phyloP scores from a whole-genome alignment of 2,888 invertebrate species.

The Ophioninae sp. region DNA sequence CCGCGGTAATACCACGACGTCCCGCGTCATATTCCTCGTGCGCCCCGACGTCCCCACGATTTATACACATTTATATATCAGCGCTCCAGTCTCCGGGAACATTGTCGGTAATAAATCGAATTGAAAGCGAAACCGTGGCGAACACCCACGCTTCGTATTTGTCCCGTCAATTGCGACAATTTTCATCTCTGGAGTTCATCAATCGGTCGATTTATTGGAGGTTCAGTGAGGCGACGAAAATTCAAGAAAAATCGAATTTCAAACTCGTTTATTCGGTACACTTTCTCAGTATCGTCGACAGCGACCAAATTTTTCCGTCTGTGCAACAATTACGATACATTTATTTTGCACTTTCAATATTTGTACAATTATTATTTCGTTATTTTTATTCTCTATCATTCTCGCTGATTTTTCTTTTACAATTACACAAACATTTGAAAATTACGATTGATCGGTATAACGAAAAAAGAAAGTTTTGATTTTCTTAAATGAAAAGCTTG shows the following conservation, averaged over 20 bases:
- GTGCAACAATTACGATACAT: not conserved
- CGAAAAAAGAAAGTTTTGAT: too few species aligned
- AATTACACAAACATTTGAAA: too few species aligned
- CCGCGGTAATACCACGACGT: conserved; percentile 28
- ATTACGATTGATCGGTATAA: too few species aligned
- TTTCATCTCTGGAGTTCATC: not conserved
- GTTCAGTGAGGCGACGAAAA: not conserved
- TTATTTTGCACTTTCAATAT: not conserved
- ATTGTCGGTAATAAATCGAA: not conserved
- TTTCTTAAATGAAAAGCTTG: too few species aligned
- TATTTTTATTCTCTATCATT: too few species aligned
- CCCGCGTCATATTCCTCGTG: conserved; percentile 28
- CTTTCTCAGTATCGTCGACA: not conserved
- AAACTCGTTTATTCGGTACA: not conserved
- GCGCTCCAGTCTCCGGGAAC: not conserved
- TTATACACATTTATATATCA: not conserved
- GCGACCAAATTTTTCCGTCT: not conserved
- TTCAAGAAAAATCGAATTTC: not conserved
- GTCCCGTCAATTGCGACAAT: not conserved
- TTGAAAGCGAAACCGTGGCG: not conserved
- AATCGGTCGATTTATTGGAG: not conserved
- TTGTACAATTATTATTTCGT: not conserved
- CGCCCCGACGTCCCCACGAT: not conserved
- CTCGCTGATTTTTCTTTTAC: too few species aligned
- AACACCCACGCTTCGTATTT: not conserved